phyloP scores from a whole-genome alignment of 2,888 invertebrate genomes.

The Acronicta aceris region DNA sequence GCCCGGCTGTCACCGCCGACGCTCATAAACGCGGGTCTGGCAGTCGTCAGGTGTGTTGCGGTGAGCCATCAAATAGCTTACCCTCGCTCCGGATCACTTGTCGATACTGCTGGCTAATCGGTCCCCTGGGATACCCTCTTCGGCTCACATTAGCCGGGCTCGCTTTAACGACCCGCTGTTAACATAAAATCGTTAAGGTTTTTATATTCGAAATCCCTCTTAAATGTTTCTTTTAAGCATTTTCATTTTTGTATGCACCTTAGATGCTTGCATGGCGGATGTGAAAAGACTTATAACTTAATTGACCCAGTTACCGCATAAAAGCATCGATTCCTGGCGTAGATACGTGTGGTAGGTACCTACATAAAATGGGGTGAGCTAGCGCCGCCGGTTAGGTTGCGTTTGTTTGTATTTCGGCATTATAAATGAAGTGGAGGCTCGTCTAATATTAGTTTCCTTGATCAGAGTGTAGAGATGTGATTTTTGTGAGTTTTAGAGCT shows the following conservation, averaged over 20 bases:
- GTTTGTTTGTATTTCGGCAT: conserved; percentile 12
- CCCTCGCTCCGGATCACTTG: conserved; percentile 48
- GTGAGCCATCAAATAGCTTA: conserved; percentile 47
- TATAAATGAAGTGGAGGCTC: conserved; percentile 14
- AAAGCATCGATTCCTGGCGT: conserved; percentile 32
- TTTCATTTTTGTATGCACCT: conserved; percentile 37
- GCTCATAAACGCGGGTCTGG: conserved; percentile 48
- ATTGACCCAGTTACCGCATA: conserved; percentile 44
- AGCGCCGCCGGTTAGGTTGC: conserved; percentile 7
- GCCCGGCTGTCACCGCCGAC: conserved; percentile 62
- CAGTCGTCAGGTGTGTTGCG: conserved; percentile 61
- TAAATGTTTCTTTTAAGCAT: conserved; percentile 29
- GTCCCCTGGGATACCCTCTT: conserved; percentile 59
- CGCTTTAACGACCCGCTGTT: conserved; percentile 54
- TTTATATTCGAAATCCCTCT: conserved; percentile 35
- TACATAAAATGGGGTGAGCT: conserved; percentile 17
- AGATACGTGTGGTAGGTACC: conserved; percentile 11
- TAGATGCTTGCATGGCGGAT: conserved; percentile 15
- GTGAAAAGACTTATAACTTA: conserved; percentile 37
- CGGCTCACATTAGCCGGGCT: conserved; percentile 57
- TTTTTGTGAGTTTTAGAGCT: neutral
- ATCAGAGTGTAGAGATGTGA: neutral
- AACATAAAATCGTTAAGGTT: conserved; percentile 52
- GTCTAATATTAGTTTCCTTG: conserved; percentile 13
- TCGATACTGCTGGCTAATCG: conserved; percentile 62